Evolutionary conservation across 2,113 vertebrate genomes (phyloP), one percentile per base, ranked within the genome.

Genomic region (Panthera leo): DNA sequence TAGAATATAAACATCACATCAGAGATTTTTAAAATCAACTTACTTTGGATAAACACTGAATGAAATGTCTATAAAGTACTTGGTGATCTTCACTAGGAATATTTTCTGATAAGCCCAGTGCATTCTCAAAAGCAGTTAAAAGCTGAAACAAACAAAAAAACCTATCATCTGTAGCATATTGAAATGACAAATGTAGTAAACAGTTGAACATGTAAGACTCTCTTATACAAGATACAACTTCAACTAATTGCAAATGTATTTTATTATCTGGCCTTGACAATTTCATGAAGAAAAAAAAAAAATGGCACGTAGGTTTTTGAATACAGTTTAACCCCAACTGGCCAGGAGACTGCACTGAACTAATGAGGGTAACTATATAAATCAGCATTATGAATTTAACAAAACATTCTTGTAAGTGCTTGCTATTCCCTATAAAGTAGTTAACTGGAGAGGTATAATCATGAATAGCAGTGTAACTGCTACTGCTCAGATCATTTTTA

Each of bases 11-110:
- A 36, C 73, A 31, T 94, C 80, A 67, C 21, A 71, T 84, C 14
- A 92, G 0, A 94, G 14, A 85, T 92, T 55, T 85, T 34, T 75
- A 89, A 65, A 75, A 19, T 5, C 76, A 45, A 25, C 99, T 99
- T 99, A 99, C 99, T 98, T 99, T 99, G 86, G 99, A 99, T 87
- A 99, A 99, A 98, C 98, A 99, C 92, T 98, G 99, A 98, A 99
- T 98, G 92, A 99, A 99, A 90, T 99, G 99, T 92, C 97, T 98
- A 63, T 99, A 99, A 93, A 99, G 98, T 68, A 98, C 98, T 97
- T 98, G 98, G 95, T 99, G 99, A 55, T 99, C 99, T 90, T 99
- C 99, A 98, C 99, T 98, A 63, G 99, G 99, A 61, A 99, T 73
- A 29, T 98, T 73, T 13, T 99, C 98, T 55, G 98, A 98, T 76